Percentiles rank a stretch among this genome's conserved stretches.
phyloP scores from a whole-genome alignment of 1,140 invertebrate species.

The Maniola jurtina region DNA sequence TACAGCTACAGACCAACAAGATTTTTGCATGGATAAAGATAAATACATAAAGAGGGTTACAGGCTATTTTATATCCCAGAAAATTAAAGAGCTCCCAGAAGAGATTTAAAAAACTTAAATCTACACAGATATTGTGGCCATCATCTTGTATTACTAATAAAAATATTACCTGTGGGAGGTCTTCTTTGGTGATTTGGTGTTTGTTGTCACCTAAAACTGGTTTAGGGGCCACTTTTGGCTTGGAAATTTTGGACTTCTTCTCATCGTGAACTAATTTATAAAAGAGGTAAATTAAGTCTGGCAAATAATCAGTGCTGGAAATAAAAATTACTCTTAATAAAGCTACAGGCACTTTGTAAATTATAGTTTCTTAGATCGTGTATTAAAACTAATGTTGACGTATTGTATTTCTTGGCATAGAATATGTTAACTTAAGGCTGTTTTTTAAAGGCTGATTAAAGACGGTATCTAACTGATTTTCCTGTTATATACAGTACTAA shows the following conservation, averaged over 20 bases:
- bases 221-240: slow-evolving; percentile 76
- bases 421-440: not conserved
- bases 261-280: slow-evolving; percentile 74
- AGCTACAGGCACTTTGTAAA: not conserved
- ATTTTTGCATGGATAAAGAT: no score
- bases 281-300: slow-evolving; percentile 65
- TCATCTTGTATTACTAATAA: not conserved
- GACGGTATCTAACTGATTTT: no score
- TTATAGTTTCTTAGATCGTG: not conserved
- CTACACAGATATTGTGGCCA: no score
- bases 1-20: no score
- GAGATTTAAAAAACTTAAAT: not conserved
- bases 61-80: no score
- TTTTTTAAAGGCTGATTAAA: not conserved
- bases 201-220: slow-evolving; percentile 72
- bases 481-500: no score
- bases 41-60: no score
- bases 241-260: slow-evolving; percentile 61
- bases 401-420: no score
- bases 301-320: slow-evolving; percentile 72
- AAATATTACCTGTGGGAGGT: slow-evolving; percentile 68
- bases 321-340: slow-evolving; percentile 15
- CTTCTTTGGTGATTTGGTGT: slow-evolving; percentile 74
- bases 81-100: no score
- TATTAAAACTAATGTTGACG: no score